Percentiles rank a stretch among this genome's conserved stretches.
phyloP scores from a whole-genome alignment of 1,140 invertebrate species.

The Eufriesea mexicana region DNA sequence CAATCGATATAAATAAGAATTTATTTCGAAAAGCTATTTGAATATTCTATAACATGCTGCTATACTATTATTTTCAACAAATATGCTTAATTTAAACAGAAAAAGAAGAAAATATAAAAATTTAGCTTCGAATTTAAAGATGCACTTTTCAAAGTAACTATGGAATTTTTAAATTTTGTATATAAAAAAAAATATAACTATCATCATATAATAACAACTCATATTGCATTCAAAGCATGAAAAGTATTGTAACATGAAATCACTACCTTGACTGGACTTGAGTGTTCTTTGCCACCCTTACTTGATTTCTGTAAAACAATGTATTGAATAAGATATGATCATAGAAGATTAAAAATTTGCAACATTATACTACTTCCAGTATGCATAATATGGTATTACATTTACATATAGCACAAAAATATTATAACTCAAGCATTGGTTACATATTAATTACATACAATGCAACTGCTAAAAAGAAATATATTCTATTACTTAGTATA shows the following conservation, averaged over 20 bases:
- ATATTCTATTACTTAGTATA: neutral
- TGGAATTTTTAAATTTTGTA: neutral
- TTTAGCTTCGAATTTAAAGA: neutral
- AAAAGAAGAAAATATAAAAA: neutral
- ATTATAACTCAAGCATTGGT: constrained; percentile 31
- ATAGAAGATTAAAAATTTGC: neutral
- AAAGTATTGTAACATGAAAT: constrained; percentile 62
- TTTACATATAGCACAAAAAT: constrained; percentile 13
- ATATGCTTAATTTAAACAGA: neutral
- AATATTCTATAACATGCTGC: neutral
- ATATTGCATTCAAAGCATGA: constrained; percentile 33
- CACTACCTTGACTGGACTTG: constrained; percentile 83
- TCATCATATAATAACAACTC: neutral
- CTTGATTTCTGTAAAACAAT: constrained; percentile 85
- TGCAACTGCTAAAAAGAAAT: neutral
- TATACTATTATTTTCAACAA: constrained; percentile 44
- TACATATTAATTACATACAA: constrained; percentile 28
- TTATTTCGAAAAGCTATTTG: neutral
- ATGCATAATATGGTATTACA: constrained; percentile 3
- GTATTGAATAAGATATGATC: constrained; percentile 29
- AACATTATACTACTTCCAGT: constrained; percentile 38
- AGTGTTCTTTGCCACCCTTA: constrained; percentile 84
- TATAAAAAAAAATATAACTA: neutral
- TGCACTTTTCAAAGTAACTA: neutral
- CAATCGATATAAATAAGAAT: neutral